phyloP scores from a whole-genome alignment of 2,113 vertebrate species.

The Mobula hypostoma region DNA sequence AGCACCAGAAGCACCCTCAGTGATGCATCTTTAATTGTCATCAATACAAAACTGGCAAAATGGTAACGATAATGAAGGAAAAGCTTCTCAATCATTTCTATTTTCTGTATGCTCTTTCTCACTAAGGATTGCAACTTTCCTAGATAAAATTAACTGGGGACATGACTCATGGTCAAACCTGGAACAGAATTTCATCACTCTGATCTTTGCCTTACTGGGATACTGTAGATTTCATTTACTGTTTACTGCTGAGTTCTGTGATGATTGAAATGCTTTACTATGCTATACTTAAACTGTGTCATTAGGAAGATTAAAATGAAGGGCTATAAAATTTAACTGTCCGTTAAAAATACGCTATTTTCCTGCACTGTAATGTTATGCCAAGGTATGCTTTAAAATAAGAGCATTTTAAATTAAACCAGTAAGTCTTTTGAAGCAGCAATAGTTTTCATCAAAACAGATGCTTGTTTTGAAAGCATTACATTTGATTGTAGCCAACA shows the following conservation, averaged over 20 bases:
- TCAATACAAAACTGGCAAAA: neutral
- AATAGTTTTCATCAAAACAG: conserved; percentile 37
- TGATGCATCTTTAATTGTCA: neutral
- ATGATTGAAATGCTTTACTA: neutral
- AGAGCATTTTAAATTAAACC: conserved; percentile 36
- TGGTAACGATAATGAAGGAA: neutral
- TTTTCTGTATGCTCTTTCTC: neutral
- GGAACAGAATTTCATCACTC: neutral
- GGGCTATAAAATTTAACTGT: conserved; percentile 34
- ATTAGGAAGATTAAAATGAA: conserved; percentile 29
- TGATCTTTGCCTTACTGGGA: neutral
- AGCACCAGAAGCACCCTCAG: neutral
- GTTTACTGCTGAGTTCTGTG: neutral
- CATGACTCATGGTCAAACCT: neutral
- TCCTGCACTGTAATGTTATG: conserved; percentile 31
- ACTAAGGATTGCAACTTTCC: neutral
- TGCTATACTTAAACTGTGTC: conserved; percentile 2
- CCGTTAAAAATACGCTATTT: conserved; percentile 30
- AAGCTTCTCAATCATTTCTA: neutral
- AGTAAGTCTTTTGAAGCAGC: conserved; percentile 35
- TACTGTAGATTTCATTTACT: neutral
- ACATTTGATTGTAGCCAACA: conserved; percentile 33
- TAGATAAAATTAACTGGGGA: neutral
- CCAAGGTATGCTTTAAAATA: conserved; percentile 35
- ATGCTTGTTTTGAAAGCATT: conserved; percentile 37